phyloP scores from a whole-genome alignment of 2,888 invertebrate species.

The Lepidochitona cinerea region DNA sequence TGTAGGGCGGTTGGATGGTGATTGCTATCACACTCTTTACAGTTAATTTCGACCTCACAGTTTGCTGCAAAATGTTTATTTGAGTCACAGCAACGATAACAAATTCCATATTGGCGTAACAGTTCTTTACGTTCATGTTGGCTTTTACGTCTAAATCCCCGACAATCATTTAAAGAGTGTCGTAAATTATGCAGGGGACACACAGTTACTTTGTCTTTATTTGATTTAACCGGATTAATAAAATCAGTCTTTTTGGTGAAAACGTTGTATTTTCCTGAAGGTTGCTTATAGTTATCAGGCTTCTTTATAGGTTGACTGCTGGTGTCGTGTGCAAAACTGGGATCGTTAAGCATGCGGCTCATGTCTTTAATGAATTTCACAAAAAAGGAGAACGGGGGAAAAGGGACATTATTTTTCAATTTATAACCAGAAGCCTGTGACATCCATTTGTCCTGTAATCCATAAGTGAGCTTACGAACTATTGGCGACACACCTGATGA shows the following conservation, averaged over 20 bases:
- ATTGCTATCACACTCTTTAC: conserved; percentile 23
- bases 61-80: conserved; percentile 12
- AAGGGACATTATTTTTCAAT: conserved; percentile 10
- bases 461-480: conserved; percentile 23
- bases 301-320: too few species aligned
- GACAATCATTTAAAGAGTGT: conserved; percentile 21
- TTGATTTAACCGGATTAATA: too few species aligned
- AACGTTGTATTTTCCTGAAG: too few species aligned
- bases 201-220: background rate
- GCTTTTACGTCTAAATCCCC: conserved; percentile 14
- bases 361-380: conserved; percentile 18
- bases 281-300: too few species aligned
- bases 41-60: conserved; percentile 19
- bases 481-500: conserved; percentile 25
- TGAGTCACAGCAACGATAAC: conserved; percentile 25
- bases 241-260: too few species aligned
- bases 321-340: conserved; percentile 19
- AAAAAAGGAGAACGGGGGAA: conserved; percentile 26
- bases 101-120: conserved; percentile 16
- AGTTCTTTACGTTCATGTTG: conserved; percentile 18
- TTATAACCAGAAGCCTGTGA: conserved; percentile 18
- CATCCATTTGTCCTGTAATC: conserved; percentile 20
- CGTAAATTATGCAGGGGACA: conserved; percentile 17
- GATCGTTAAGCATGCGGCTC: conserved; percentile 17
- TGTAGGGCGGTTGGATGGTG: conserved; percentile 22